These are phyloP conservation scores for Caranx ignobilis DNA, from an alignment of 2,113 vertebrate species.

Conservation along the genomic window DNA sequence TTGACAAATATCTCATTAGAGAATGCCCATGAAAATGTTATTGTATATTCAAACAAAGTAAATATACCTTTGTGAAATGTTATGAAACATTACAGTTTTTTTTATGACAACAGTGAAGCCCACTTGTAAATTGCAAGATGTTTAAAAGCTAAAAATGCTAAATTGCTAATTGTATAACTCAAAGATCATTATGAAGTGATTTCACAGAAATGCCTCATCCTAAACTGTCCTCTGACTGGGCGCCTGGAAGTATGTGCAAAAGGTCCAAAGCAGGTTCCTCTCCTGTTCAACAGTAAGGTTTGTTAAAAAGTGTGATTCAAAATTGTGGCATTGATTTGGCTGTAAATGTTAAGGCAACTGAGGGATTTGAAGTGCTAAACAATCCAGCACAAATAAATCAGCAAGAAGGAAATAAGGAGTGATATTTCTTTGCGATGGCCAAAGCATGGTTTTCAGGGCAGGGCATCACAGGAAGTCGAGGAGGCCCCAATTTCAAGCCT, in stretches of 20 bases:
- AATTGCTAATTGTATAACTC: neutral
- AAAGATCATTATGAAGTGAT: neutral
- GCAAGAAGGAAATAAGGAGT: slow-evolving; percentile 64
- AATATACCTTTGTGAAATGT: neutral
- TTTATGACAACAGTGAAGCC: neutral
- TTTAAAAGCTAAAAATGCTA: neutral
- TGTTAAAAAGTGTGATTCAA: neutral
- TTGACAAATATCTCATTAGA: neutral
- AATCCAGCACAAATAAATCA: neutral
- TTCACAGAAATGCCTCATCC: neutral
- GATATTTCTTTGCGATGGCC: slow-evolving; percentile 82
- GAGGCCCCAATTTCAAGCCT: slow-evolving; percentile 92
- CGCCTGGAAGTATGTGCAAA: neutral
- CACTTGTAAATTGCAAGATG: neutral
- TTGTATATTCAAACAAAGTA: neutral
- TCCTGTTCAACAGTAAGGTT: neutral
- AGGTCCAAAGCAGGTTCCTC: neutral
- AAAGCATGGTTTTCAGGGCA: slow-evolving; percentile 73
- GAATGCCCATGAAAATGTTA: slow-evolving; percentile 6
- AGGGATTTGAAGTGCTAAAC: neutral
- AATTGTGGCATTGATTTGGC: neutral
- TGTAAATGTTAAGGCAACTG: neutral
- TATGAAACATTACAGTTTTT: neutral
- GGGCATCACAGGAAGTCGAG: slow-evolving; percentile 87
- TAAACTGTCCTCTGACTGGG: neutral